Conservation (phyloP, 1,140 invertebrate species). For the Aphelinus atriplicis region DNA sequence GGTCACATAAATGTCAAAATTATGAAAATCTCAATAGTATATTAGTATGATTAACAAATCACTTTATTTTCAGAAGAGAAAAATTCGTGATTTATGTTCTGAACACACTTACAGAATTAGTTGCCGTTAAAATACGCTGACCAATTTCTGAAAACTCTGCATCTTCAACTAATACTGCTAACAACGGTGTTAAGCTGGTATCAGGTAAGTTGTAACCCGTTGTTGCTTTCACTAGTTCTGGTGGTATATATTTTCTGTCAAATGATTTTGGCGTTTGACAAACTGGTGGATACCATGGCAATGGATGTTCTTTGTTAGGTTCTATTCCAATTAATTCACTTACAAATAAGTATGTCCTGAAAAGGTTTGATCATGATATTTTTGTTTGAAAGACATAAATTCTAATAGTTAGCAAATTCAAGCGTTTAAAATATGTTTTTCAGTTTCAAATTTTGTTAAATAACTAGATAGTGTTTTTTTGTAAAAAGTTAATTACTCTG, state of each 20-base stretch:
- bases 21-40: no score
- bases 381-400: conserved; percentile 19
- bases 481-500: no score
- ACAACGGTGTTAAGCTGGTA: conserved; percentile 41
- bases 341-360: conserved; percentile 66
- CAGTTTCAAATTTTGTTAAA: no score
- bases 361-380: conserved; percentile 33
- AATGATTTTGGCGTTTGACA: conserved; percentile 66
- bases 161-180: conserved; percentile 51
- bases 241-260: conserved; percentile 62
- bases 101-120: conserved; percentile 69
- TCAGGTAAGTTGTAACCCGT: conserved; percentile 43
- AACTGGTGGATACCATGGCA: conserved; percentile 80
- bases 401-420: not conserved
- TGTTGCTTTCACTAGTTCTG: conserved; percentile 47
- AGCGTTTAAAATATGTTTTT: no score
- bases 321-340: conserved; percentile 72
- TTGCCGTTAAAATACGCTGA: conserved; percentile 77
- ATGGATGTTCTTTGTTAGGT: conserved; percentile 70
- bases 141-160: conserved; percentile 77
- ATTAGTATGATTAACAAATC: no score
- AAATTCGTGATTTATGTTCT: no score
- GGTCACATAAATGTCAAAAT: no score
- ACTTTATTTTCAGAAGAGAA: no score
- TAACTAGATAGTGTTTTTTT: no score